Evolutionary conservation across 2,888 invertebrate genomes (phyloP), one percentile per base, ranked within the genome.

Genomic region (Pristionchus mayeri): DNA sequence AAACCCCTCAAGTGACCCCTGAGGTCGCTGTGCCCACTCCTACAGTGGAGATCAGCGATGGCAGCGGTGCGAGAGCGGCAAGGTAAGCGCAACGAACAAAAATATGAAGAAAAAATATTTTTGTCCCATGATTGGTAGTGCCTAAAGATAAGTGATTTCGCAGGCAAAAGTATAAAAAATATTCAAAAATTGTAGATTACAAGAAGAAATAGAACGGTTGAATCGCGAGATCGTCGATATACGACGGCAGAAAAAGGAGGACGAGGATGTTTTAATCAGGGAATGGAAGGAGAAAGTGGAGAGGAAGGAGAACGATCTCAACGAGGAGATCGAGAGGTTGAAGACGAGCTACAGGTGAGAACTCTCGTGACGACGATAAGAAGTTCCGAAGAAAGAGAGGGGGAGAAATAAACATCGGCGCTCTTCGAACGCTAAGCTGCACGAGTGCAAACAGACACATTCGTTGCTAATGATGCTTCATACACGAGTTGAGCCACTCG

Each of bases 151-250:
- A n/a, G n/a, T n/a, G n/a, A n/a, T n/a, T n/a, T n/a, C n/a, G n/a
- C n/a, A n/a, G n/a, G n/a, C n/a, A n/a, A n/a, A n/a, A n/a, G n/a
- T n/a, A n/a, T n/a, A n/a, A n/a, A n/a, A n/a, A 37, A 67, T 16
- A 3, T 30, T 60, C 18, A 13, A 3, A 37, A 24, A 44, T 71
- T 84, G 27, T 40, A 84, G 84, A 6, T 52, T 84, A 21, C 71
- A 84, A 54, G 34, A 27, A 16, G 84, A 84, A 44, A 84, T 84
- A 34, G 84, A 84, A 54, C 71, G 84, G n/a, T 48, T 84, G 54
- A 84, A 84, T 57, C 57, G 84, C 2, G 84, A 84, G n/a, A 84
- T 84, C 18, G 75, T 75, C 18, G 84, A 84, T 52, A 44, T 84
- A 34, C 50, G 75, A 37, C 18, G 84, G 40, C 84, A 84, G 75